Percentiles rank a stretch among this genome's conserved stretches.
Evolutionary conservation across 2,797 vertebrate species (phyloP).

Genomic region (Gambelia wislizenii): DNA sequence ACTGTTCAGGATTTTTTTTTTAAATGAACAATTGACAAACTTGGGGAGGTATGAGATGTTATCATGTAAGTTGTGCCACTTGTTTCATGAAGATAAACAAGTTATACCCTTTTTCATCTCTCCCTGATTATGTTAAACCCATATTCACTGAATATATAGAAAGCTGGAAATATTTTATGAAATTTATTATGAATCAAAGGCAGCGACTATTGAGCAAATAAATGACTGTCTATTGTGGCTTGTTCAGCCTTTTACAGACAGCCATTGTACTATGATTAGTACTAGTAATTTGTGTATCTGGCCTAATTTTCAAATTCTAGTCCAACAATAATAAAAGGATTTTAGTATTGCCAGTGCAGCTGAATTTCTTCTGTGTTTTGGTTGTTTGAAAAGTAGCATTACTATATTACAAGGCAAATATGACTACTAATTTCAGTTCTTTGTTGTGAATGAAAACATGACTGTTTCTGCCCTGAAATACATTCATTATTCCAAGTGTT

Average conservation of each 20-base stretch:
- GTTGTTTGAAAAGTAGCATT: conserved; percentile 48
- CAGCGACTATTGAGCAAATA: conserved; percentile 4
- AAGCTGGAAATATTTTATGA: neutral
- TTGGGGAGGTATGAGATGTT: no score
- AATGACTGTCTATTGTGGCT: conserved; percentile 37
- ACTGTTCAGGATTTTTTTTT: neutral
- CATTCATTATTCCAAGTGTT: conserved; percentile 21
- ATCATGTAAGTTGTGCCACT: neutral
- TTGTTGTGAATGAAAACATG: neutral
- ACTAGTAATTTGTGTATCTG: conserved; percentile 18
- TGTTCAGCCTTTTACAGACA: conserved; percentile 55
- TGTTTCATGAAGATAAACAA: neutral
- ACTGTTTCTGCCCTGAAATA: neutral
- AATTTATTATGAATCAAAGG: neutral
- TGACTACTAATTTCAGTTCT: neutral
- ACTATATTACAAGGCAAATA: conserved; percentile 18
- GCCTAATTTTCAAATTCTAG: conserved; percentile 29
- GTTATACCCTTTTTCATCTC: neutral
- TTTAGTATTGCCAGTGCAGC: conserved; percentile 10
- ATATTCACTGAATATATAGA: rapidly evolving
- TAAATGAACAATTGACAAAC: neutral
- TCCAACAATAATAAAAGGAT: conserved; percentile 37
- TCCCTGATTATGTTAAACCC: neutral
- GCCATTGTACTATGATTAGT: conserved; percentile 42
- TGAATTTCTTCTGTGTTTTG: conserved; percentile 30